A percentile compares a stretch with the other conserved stretches of the same genome.
Conservation (phyloP, 2,113 vertebrate genomes). For the Cervus canadensis region DNA sequence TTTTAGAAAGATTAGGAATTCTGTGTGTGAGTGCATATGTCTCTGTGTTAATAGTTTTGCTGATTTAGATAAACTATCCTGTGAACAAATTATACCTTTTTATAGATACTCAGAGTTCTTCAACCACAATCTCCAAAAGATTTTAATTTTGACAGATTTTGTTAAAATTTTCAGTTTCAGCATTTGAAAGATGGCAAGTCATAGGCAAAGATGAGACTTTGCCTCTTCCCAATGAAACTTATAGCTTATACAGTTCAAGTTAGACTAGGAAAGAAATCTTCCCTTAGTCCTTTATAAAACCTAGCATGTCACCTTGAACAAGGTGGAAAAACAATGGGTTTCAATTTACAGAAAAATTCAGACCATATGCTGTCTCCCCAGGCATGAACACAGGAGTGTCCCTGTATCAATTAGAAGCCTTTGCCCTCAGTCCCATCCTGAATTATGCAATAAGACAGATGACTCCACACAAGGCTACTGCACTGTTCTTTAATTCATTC, state of each 20-base stretch:
- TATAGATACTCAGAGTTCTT: neutral
- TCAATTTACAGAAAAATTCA: neutral
- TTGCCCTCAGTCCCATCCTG: neutral
- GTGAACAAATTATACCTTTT: neutral
- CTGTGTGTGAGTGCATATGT: fast-evolving
- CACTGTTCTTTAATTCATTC: neutral
- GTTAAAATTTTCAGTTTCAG: neutral
- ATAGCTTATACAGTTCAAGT: neutral
- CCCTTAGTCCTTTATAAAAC: neutral
- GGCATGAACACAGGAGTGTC: neutral
- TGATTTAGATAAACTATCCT: neutral
- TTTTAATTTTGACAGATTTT: neutral
- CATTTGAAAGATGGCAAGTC: neutral
- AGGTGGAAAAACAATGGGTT: neutral
- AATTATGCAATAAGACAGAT: neutral
- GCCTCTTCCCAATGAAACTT: neutral
- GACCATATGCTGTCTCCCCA: neutral
- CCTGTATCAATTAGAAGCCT: neutral
- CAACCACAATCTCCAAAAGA: neutral
- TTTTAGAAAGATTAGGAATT: neutral
- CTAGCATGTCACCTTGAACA: neutral
- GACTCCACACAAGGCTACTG: neutral
- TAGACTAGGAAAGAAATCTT: neutral
- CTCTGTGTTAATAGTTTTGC: neutral
- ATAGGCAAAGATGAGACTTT: neutral